Base-by-base conservation (phyloP, 2,888 invertebrate species). In the Dolichomitus sp. region DNA sequence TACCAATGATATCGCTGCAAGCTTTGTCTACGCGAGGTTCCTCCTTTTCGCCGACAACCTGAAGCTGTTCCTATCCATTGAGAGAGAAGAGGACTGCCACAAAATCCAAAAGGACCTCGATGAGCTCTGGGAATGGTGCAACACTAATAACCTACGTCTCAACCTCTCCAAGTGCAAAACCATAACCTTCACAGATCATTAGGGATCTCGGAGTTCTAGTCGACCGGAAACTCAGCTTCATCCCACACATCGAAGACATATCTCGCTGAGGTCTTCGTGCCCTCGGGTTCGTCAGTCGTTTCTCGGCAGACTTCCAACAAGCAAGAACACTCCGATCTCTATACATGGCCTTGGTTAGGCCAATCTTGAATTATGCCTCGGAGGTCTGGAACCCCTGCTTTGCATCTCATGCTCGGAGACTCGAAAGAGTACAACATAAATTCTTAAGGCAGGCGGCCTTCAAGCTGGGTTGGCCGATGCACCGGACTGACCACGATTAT, bases 1-100 rank as follows among this genome's bases (percentile, higher is more conserved):
- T 11, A 52, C 74, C 9, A 69, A 69, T n/a, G 45, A 80, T 6
- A 75, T 75, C 17, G 69, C 63, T 9, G 6, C 42, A 4, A 17
- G 40, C 9, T 69, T 80, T 6, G 33, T 42, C 5, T 11, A 73
- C 30, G 4, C 50, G 4, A 19, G 19, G 4, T 54, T 52, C 19
- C 17, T 76, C 2, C 9, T 80, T 6, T 80, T 73, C 14, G 74
- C 74, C 4, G 80, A 74, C 33, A 68, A 74, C 12, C n/a, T 45
- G 11, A 72, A 52, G 23, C 9, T 54, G 2, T 72, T 37, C 23
- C n/a, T 9, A 2, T 17, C 61, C 11, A n/a, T 61, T 2, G 11
- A 40, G 9, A 19, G 40, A 9, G 61, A 61, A 0, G 61, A 40
- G 9, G 61, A 61, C 40, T 40, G 40, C 11, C 9, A 14, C 11